Evolutionary conservation across 1,140 invertebrate genomes (phyloP), one percentile per base, ranked within the genome.

Genomic region (Atta cephalotes): DNA sequence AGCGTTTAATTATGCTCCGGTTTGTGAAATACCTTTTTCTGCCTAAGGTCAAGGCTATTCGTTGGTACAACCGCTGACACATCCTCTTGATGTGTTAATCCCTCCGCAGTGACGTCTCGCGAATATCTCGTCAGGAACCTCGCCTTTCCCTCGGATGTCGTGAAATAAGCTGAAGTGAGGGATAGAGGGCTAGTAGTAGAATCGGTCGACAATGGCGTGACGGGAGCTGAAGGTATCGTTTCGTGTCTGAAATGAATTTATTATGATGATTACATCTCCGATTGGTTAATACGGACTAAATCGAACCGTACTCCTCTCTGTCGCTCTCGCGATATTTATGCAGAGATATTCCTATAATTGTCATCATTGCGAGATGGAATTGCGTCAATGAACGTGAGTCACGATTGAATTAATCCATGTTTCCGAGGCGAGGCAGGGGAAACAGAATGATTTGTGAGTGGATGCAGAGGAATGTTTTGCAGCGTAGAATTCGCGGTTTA

Each of bases 131-230:
- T 96, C 56, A 97, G 93, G 91, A 97, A 96, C 92, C 96, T 96
- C 5, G 97, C 96, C 92, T 97, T 97, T 62, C 96, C 96, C 92
- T 97, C 97, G 16, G 97, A 97, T 28, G 96, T 97, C 7, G 96
- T 97, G 92, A 97, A 97, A 90, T 97, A 97, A 5, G 96, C 95
- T 28, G 97, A 97, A 87, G 95, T 96, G 25, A 96, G 95, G 63
- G 96, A 96, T 60, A 97, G 93, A 25, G 95, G 96, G 82, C 91
- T 93, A 84, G 87, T 92, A 12, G 92, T 92, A 12, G 92, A 86
- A 45, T 93, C 93, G 6, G 91, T 84, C 14, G 93, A 91, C 16
- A 92, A 91, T 45, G 92, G 91, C 25, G 92, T 93, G 35, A 92
- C 91, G 49, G 94, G 93, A 49, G 93, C 91, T 28, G 93, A 93